phyloP scores from a whole-genome alignment of 2,888 invertebrate genomes.

The Brachyopa scutellaris region DNA sequence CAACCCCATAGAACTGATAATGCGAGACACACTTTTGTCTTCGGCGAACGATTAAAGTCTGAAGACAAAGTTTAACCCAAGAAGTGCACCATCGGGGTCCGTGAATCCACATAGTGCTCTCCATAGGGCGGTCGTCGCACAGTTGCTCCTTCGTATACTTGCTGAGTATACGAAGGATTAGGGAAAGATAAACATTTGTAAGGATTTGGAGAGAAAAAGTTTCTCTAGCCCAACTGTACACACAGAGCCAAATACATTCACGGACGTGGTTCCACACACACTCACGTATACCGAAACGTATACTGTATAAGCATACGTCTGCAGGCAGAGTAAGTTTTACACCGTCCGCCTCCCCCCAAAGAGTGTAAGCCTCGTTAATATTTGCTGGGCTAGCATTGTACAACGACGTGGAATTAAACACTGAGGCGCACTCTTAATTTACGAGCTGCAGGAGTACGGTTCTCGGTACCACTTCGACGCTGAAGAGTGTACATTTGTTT shows the following conservation, averaged over 20 bases:
- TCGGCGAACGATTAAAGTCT: conserved; percentile 67
- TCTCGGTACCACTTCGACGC: no score
- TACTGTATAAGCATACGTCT: neutral
- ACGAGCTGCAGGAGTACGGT: conserved; percentile 27
- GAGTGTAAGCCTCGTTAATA: conserved; percentile 65
- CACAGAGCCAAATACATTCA: conserved; percentile 53
- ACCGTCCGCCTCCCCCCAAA: conserved; percentile 13
- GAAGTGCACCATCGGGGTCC: conserved; percentile 62
- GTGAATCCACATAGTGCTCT: conserved; percentile 14
- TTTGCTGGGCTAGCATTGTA: conserved; percentile 62
- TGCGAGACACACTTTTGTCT: conserved; percentile 71
- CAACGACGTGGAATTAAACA: conserved; percentile 66
- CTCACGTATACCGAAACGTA: conserved; percentile 44
- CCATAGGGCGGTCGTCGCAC: conserved; percentile 20
- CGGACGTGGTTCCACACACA: conserved; percentile 52
- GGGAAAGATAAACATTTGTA: conserved; percentile 81
- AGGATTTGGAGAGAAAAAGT: conserved; percentile 78
- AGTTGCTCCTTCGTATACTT: conserved; percentile 32
- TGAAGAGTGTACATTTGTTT: conserved; percentile 8
- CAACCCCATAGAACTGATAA: conserved; percentile 63
- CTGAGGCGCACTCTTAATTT: conserved; percentile 64
- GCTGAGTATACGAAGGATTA: conserved; percentile 75
- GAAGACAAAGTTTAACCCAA: conserved; percentile 68
- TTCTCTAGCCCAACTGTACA: conserved; percentile 76
- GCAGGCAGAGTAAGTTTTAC: conserved; percentile 51